Conservation (phyloP, 1,140 invertebrate species). For the Phenacoccus solenopsis region DNA sequence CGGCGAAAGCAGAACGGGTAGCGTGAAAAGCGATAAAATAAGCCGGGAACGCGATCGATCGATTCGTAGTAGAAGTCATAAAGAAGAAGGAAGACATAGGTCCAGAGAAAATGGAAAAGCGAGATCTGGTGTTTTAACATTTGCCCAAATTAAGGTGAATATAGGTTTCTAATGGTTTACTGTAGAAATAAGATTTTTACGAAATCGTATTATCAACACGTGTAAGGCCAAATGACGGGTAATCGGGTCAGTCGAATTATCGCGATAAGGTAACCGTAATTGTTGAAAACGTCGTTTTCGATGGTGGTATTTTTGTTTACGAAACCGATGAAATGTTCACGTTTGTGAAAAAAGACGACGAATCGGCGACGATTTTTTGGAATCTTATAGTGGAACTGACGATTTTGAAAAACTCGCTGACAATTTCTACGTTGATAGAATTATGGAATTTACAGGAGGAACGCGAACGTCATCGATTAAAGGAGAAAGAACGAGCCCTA, state of each 20-base stretch:
- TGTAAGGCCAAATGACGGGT: too few species aligned
- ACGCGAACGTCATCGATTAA: conserved; percentile 58
- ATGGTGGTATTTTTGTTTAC: conserved; percentile 17
- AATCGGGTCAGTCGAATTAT: too few species aligned
- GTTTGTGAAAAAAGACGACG: background rate
- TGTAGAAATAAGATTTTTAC: too few species aligned
- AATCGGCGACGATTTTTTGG: background rate
- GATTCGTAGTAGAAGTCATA: conserved; percentile 26
- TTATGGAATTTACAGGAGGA: conserved; percentile 41
- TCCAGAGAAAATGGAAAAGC: conserved; percentile 23
- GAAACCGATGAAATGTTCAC: background rate
- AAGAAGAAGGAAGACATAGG: conserved; percentile 26
- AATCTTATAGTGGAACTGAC: background rate
- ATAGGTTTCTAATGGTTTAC: too few species aligned
- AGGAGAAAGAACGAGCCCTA: conserved; percentile 59
- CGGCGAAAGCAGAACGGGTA: conserved; percentile 21
- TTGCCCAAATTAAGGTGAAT: conserved; percentile 22
- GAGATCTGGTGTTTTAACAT: conserved; percentile 29
- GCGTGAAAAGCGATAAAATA: conserved; percentile 6
- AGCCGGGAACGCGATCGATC: background rate
- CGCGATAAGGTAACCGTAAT: background rate
- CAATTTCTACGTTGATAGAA: background rate
- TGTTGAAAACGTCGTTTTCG: background rate
- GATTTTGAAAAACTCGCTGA: background rate
- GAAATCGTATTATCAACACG: too few species aligned